phyloP scores from a whole-genome alignment of 2,113 vertebrate genomes.

The Leptosomus discolor region DNA sequence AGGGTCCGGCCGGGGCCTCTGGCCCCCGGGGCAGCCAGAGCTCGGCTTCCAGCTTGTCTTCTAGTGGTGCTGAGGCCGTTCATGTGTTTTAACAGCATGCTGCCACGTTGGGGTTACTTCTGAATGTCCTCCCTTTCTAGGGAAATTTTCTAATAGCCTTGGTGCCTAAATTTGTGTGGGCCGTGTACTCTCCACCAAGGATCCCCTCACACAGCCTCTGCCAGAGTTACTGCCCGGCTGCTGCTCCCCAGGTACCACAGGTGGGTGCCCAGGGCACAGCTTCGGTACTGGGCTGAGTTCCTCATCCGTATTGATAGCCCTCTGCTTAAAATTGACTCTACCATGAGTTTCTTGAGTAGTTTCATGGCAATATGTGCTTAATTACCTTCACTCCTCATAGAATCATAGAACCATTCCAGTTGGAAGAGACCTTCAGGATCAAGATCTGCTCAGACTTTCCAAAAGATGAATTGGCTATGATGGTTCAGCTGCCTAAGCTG shows the following conservation, averaged over 20 bases:
- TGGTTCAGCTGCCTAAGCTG: neutral
- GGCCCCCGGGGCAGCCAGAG: accelerated
- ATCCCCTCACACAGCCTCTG: accelerated
- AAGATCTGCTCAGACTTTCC: neutral
- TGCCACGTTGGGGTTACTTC: accelerated
- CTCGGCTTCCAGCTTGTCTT: neutral
- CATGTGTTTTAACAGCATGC: neutral
- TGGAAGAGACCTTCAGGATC: too few relatives aligned
- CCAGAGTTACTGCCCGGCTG: accelerated
- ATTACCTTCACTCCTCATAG: accelerated
- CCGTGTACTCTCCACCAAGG: accelerated
- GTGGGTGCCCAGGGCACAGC: neutral
- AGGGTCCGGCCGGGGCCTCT: accelerated
- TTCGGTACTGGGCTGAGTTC: neutral
- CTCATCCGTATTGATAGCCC: accelerated
- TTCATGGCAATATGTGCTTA: neutral
- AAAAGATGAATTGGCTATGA: accelerated
- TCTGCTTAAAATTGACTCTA: neutral
- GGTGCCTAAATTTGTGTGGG: too few relatives aligned
- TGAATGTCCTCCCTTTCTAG: accelerated
- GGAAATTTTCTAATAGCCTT: accelerated
- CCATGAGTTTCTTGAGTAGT: neutral
- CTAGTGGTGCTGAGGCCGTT: accelerated
- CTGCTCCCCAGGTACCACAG: accelerated
- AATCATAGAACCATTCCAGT: too few relatives aligned